A percentile compares a stretch with the other conserved stretches of the same genome.
phyloP scores from a whole-genome alignment of 1,140 invertebrate species.

The Drosophila aff. region DNA sequence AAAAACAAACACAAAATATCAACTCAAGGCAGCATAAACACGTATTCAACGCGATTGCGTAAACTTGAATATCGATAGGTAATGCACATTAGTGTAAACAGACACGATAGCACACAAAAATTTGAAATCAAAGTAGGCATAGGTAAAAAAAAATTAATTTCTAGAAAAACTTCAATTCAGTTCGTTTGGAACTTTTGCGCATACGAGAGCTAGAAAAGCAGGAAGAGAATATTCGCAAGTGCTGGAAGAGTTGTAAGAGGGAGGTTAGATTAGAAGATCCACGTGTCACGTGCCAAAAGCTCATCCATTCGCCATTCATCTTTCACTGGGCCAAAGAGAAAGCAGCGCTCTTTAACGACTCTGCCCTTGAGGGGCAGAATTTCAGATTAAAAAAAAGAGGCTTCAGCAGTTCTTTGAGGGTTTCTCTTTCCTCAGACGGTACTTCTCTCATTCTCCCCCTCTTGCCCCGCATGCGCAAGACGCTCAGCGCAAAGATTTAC shows the following conservation, averaged over 20 bases:
- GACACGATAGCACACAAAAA: too few species aligned
- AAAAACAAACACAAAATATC: too few species aligned
- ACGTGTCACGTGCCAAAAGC: not conserved
- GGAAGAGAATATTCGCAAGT: not conserved
- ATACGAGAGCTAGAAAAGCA: not conserved
- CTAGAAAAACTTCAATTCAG: not conserved
- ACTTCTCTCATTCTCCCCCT: too few species aligned
- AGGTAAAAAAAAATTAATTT: not conserved
- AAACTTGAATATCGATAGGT: too few species aligned
- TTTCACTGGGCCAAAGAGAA: not conserved
- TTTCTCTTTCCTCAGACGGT: not conserved
- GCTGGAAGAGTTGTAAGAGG: not conserved
- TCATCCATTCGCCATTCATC: not conserved
- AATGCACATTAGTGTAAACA: too few species aligned
- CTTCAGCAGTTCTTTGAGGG: not conserved
- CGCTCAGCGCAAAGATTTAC: not conserved
- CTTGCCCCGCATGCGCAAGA: not conserved
- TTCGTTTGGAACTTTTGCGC: too few species aligned
- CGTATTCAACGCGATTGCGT: too few species aligned
- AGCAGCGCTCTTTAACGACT: not conserved
- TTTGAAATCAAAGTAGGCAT: not conserved
- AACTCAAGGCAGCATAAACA: too few species aligned
- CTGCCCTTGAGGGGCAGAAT: not conserved
- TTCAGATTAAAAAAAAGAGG: not conserved
- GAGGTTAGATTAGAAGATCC: not conserved